These are phyloP conservation scores for Petrolisthes manimaculis DNA, from an alignment of 2,888 invertebrate species.

Conservation along the genomic window DNA sequence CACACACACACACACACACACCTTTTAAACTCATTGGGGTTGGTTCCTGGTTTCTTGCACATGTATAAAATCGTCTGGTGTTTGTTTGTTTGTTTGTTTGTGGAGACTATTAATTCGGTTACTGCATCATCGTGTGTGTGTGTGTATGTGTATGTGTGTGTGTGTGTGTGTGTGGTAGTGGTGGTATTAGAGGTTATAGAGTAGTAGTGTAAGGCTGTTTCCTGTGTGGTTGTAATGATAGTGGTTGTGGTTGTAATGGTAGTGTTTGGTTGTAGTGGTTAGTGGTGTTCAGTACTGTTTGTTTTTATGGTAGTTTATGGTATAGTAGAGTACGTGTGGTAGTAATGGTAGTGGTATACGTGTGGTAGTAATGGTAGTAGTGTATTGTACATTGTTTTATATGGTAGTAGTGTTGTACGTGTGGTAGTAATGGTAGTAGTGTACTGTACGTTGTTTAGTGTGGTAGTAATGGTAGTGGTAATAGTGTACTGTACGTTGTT, in stretches of 20 bases:
- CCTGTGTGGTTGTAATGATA: too few species aligned
- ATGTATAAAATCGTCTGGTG: neutral
- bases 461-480: neutral
- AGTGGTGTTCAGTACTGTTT: too few species aligned
- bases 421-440: neutral
- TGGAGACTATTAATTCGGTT: neutral
- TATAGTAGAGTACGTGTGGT: too few species aligned
- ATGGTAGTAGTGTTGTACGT: neutral
- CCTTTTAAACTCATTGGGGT: neutral
- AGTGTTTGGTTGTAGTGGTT: too few species aligned
- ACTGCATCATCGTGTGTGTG: neutral
- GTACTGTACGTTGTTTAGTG: neutral
- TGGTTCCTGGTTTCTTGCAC: neutral
- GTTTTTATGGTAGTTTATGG: too few species aligned
- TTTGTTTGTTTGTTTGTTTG: neutral
- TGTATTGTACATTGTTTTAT: neutral
- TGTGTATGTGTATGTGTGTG: neutral
- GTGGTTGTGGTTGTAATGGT: too few species aligned
- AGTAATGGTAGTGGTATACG: too few species aligned
- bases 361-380: neutral
- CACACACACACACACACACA: neutral
- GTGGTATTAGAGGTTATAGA: neutral
- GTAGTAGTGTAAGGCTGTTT: too few species aligned
- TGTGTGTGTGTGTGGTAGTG: neutral
- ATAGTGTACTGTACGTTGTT: neutral